Percentiles rank a stretch among this genome's conserved stretches.
These are phyloP conservation scores for Mormyrops attenuatus DNA, from an alignment of 2,797 vertebrate genomes.

Conservation along the genomic window DNA sequence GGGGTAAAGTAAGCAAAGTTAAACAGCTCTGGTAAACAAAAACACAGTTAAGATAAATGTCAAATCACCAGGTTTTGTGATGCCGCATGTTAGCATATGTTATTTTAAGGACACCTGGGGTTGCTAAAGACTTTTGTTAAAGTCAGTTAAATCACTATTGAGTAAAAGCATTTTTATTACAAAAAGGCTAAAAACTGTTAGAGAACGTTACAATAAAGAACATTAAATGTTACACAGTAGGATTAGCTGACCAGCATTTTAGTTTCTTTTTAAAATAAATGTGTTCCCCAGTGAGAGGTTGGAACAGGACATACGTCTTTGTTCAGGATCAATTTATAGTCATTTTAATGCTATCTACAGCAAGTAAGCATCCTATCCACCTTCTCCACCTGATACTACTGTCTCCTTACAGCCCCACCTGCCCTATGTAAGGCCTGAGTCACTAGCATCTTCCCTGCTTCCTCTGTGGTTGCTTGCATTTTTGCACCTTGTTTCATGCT, in stretches of 20 bases:
- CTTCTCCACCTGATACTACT: neutral
- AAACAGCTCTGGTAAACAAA: conserved; percentile 6
- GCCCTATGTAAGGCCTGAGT: neutral
- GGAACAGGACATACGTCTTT: neutral
- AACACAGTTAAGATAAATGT: neutral
- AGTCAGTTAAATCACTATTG: neutral
- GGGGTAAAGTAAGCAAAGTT: conserved; percentile 14
- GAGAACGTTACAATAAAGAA: neutral
- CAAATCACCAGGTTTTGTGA: neutral
- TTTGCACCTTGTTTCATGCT: neutral
- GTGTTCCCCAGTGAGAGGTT: neutral
- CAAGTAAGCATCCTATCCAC: neutral
- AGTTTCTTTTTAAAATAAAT: neutral
- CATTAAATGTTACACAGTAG: neutral
- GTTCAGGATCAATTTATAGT: neutral
- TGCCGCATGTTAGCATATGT: neutral
- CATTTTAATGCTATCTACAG: neutral
- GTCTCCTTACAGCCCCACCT: neutral
- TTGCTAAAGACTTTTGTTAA: neutral
- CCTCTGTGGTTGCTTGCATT: neutral
- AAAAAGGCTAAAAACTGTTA: neutral
- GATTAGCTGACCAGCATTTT: neutral
- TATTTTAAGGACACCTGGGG: neutral
- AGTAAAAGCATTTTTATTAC: neutral
- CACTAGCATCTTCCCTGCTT: neutral